A percentile compares a stretch with the other conserved stretches of the same genome.
Evolutionary conservation across 2,113 vertebrate species (phyloP).

Genomic region (Tamias sibiricus): DNA sequence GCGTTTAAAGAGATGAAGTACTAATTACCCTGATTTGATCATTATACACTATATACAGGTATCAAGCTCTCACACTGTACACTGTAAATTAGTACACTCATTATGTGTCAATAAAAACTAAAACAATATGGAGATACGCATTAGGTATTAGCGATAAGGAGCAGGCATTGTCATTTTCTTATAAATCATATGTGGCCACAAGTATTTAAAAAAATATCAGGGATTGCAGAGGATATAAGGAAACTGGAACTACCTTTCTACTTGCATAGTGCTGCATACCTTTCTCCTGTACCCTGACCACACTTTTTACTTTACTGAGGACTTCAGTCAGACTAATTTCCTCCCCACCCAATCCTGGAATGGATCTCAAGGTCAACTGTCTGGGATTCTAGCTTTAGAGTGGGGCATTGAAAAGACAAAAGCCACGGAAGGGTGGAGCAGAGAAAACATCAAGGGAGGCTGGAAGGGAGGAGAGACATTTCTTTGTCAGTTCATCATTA

Average conservation of each 20-base stretch:
- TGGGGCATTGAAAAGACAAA: background rate
- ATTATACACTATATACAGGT: background rate
- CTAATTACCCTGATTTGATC: background rate
- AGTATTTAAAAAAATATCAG: background rate
- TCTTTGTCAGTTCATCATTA: accelerated
- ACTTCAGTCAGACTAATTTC: too few relatives aligned
- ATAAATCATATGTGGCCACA: background rate
- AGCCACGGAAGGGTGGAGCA: background rate
- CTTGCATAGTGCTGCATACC: accelerated
- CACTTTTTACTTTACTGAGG: background rate
- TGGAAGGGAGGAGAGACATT: accelerated
- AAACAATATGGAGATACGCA: background rate
- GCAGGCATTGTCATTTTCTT: background rate
- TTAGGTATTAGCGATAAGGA: background rate
- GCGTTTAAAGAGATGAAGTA: background rate
- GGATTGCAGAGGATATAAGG: background rate
- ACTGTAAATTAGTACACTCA: background rate
- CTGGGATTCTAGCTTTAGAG: background rate
- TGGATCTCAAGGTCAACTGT: background rate
- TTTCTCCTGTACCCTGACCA: background rate
- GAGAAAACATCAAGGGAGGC: background rate
- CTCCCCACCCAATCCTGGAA: background rate
- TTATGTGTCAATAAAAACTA: background rate
- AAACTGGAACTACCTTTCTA: background rate
- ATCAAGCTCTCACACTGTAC: background rate